These are phyloP conservation scores for Chelon labrosus DNA, from an alignment of 2,797 vertebrate species.

Conservation along the genomic window DNA sequence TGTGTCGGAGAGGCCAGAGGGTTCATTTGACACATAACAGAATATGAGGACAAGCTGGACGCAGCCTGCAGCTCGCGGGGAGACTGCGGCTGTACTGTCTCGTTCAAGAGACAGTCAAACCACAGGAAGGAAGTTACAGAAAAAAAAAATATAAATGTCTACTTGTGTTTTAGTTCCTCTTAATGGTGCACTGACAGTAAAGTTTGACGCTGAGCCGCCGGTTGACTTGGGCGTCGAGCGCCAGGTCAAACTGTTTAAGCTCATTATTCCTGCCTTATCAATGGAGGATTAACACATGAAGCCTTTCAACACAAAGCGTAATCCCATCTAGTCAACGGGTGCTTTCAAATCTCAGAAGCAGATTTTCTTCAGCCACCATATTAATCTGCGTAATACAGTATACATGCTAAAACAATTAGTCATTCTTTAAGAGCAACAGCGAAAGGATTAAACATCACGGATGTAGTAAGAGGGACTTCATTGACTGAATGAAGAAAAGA, in stretches of 20 bases:
- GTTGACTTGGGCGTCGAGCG: background rate
- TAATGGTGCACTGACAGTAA: background rate
- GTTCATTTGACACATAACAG: slow-evolving; percentile 67
- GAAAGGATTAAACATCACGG: background rate
- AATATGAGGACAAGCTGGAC: slow-evolving; percentile 40
- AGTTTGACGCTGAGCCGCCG: slow-evolving; percentile 1
- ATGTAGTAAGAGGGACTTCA: too few relatives aligned
- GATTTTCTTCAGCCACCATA: slow-evolving; percentile 1
- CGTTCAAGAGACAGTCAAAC: slow-evolving; percentile 13
- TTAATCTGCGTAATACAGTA: background rate
- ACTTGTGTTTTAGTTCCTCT: slow-evolving; percentile 19
- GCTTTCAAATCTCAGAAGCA: background rate
- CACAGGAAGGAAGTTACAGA: slow-evolving; percentile 33
- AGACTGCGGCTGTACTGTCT: slow-evolving; percentile 13
- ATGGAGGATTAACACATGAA: slow-evolving; percentile 38
- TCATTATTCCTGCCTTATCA: slow-evolving; percentile 38
- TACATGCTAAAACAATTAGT: background rate
- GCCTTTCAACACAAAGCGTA: slow-evolving; percentile 38
- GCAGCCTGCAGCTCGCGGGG: slow-evolving; percentile 21
- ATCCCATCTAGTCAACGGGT: slow-evolving; percentile 10
- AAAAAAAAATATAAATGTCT: background rate
- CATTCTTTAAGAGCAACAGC: background rate
- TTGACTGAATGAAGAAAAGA: too few relatives aligned
- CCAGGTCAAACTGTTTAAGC: slow-evolving; percentile 32
- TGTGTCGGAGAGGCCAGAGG: slow-evolving; percentile 50